A percentile compares a stretch with the other conserved stretches of the same genome.
These are phyloP conservation scores for Sturnira hondurensis DNA, from an alignment of 2,113 vertebrate species.

Conservation along the genomic window DNA sequence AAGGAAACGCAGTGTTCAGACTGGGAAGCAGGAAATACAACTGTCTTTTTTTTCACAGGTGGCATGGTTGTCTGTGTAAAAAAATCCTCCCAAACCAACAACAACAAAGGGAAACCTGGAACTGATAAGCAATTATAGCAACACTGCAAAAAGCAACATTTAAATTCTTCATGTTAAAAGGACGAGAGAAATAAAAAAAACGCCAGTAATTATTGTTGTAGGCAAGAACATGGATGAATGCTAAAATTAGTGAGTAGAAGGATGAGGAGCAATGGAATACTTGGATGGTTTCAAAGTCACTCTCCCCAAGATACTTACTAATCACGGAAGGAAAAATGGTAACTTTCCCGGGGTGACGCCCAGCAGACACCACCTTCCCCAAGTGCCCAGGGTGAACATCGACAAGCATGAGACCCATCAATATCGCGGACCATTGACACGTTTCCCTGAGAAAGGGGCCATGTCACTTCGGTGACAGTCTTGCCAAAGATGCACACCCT, in stretches of 20 bases:
- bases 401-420: neutral
- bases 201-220: too few relatives aligned
- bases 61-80: neutral
- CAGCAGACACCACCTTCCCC: neutral
- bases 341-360: neutral
- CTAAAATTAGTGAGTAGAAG: neutral
- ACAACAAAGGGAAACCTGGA: neutral
- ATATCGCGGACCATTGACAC: neutral
- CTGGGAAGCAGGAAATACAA: neutral
- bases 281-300: neutral
- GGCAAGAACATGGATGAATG: neutral
- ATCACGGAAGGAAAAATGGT: neutral
- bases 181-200: neutral
- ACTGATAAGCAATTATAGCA: neutral
- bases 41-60: neutral
- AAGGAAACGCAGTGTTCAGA: neutral
- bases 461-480: neutral
- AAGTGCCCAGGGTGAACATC: neutral
- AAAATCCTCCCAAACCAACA: neutral
- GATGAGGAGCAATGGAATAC: neutral
- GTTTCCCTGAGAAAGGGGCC: neutral
- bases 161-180: neutral
- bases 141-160: too few relatives aligned
- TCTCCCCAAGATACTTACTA: neutral
- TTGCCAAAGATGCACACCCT: neutral